phyloP scores from a whole-genome alignment of 2,113 vertebrate species.

The Esox niger region DNA sequence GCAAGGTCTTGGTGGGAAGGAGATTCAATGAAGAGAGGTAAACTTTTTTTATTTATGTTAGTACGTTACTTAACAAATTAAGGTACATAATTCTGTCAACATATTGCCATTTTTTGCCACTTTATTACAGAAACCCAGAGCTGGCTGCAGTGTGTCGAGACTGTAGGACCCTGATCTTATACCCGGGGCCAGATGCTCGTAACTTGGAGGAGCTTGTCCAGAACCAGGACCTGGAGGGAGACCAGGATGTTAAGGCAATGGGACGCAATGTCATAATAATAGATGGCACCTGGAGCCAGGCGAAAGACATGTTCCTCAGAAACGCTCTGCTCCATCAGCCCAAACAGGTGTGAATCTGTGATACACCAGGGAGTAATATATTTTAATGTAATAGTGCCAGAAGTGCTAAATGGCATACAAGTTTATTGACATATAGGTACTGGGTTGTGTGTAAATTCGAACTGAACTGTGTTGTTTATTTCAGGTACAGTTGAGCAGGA shows the following conservation, averaged over 20 bases:
- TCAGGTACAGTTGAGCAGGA: slow-evolving; percentile 88
- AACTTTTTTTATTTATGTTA: slow-evolving; percentile 24
- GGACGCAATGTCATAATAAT: slow-evolving; percentile 87
- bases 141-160: slow-evolving; percentile 84
- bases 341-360: slow-evolving; percentile 78
- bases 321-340: slow-evolving; percentile 89
- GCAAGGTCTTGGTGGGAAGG: slow-evolving; percentile 86
- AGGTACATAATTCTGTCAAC: too few species aligned
- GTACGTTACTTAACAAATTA: not conserved
- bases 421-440: too few species aligned
- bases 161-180: slow-evolving; percentile 83
- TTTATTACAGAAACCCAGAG: slow-evolving; percentile 82
- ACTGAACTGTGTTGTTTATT: not conserved
- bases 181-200: slow-evolving; percentile 86
- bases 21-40: slow-evolving; percentile 93
- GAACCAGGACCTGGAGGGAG: slow-evolving; percentile 82
- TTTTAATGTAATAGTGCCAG: too few species aligned
- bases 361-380: not conserved
- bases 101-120: not conserved
- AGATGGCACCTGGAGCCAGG: slow-evolving; percentile 97
- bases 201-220: slow-evolving; percentile 77
- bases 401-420: too few species aligned
- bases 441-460: too few species aligned
- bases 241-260: slow-evolving; percentile 63
- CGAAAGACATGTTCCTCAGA: slow-evolving; percentile 95